Evolutionary conservation across 2,797 vertebrate genomes (phyloP), one percentile per base, ranked within the genome.

Genomic region (Sebastes kiyomatsui): DNA sequence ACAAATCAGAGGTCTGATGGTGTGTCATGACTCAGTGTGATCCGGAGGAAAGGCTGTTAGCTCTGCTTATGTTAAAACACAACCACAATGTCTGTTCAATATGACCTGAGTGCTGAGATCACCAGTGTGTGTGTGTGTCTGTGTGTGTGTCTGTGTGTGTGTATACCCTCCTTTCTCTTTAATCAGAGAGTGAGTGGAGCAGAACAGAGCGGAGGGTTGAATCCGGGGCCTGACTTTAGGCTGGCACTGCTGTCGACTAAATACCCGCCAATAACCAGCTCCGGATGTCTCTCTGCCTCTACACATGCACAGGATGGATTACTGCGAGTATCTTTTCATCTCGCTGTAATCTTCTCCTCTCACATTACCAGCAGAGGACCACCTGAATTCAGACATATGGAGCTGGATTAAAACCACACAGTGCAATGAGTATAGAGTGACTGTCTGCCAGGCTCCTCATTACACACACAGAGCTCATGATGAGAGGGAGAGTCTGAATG

Each of bases 101-200:
- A 59, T 27, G 75, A 77, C 74, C 80, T 75, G 75, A 73, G 61
- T 79, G 64, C 67, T 75, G 75, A 83, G 77, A 81, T 86, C 74
- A 77, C 46, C 75, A 52, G 72, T 78, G 80, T 69, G 62, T 75
- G 84, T 69, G 62, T 75, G 84, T 69, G 52, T n/a, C n/a, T 75
- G 61, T 75, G 35, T 33, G 75, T 38, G 33, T 64, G 74, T 67
- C 27, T 59, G 35, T 54, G n/a, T 55, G 58, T 49, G 46, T 54
- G 78, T 49, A 28, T 64, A 72, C 55, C 61, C 75, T 85, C 58
- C 22, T 77, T 85, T 83, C 80, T 87, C 92, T 94, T 94, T 94
- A 92, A 94, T 94, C 93, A 93, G 62, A 62, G 88, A 79, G 75
- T 13, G 84, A 92, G 87, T 82, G 84, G 79, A 93, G 88, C 92